Percentiles rank a stretch among this genome's conserved stretches.
These are phyloP conservation scores for Heliconius erato DNA, from an alignment of 2,888 invertebrate species.

Conservation along the genomic window DNA sequence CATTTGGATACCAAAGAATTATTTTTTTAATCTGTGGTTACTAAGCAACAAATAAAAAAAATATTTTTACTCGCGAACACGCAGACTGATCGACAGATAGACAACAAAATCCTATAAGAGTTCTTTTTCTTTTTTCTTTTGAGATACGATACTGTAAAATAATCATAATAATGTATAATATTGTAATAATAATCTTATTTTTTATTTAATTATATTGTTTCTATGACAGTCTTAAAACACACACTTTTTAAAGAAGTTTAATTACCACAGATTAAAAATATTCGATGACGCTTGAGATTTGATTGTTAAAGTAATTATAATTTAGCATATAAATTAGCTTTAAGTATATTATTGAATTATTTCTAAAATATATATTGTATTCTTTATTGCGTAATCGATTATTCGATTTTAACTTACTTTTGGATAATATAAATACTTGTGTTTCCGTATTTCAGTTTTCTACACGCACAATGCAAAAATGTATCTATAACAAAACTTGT, in stretches of 20 bases:
- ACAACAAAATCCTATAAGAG: not conserved
- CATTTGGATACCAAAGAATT: constrained; percentile 54
- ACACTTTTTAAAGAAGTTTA: not conserved
- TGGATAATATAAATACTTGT: not conserved
- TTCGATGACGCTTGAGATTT: constrained; percentile 47
- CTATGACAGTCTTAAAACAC: too few species aligned
- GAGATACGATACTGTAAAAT: constrained; percentile 34
- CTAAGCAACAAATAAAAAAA: not conserved
- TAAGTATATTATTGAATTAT: constrained; percentile 32
- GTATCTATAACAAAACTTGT: not conserved
- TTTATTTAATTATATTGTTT: not conserved
- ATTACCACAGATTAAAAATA: constrained; percentile 36
- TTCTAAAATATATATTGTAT: constrained; percentile 24
- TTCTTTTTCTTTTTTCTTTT: not conserved
- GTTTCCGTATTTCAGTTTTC: constrained; percentile 11
- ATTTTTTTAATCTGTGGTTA: constrained; percentile 36
- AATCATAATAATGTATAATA: too few species aligned
- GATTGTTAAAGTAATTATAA: constrained; percentile 41
- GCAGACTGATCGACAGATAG: not conserved
- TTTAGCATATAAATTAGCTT: constrained; percentile 37
- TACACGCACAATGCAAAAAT: constrained; percentile 27
- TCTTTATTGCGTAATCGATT: not conserved
- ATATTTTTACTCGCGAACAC: not conserved
- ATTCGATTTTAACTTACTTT: too few species aligned
- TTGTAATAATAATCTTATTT: too few species aligned